Base-by-base conservation (phyloP, 2,888 invertebrate genomes). In the Mesodorylaimus sp. region DNA sequence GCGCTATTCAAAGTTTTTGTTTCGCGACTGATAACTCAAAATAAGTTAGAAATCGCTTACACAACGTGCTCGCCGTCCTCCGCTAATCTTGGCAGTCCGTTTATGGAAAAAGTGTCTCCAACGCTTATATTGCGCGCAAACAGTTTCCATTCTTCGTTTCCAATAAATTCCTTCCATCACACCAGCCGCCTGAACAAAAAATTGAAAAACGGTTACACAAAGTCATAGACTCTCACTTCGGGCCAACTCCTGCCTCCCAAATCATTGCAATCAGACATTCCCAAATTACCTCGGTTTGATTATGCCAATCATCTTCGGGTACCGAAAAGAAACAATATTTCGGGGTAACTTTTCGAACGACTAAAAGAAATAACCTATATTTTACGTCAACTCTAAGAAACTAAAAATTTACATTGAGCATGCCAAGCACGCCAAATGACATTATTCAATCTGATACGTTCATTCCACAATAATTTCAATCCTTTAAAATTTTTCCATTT, bases 401-500 rank as follows among this genome's bases (percentile, higher is more conserved):
- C n/a, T n/a, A n/a, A n/a, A 13, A 44, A 57, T 69, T 66, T 62
- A 73, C 74, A 97, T 71, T 97, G 97, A 83, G 95, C 86, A 71
- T 93, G 91, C 91, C 95, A 97, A 69, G 95, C 95, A 68, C 97
- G 77, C 97, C 97, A 99, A 66, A 97, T 99, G 60, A 97, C 89
- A 73, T 97, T 99, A 77, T 97, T 97, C 62, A 97, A 74, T 60
- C 97, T 79, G 65, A 97, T 93, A 74, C 97, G 91, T 75, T 97
- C 95, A 72, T 95, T 95, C 83, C 93, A 88, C 62, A 86, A 77
- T 56, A 97, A 74, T 63, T 91, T 81, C 64, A 97, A 81, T 57
- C 97, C 97, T 74, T 93, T 88, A 76, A 97, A 97, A 66, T 89
- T 81, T 74, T 99, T 99, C 97, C 97, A 97, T 78, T 95, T 93